Percentiles rank a stretch among this genome's conserved stretches.
Conservation (phyloP, 2,797 vertebrate genomes). For the Xenentodon cancila region DNA sequence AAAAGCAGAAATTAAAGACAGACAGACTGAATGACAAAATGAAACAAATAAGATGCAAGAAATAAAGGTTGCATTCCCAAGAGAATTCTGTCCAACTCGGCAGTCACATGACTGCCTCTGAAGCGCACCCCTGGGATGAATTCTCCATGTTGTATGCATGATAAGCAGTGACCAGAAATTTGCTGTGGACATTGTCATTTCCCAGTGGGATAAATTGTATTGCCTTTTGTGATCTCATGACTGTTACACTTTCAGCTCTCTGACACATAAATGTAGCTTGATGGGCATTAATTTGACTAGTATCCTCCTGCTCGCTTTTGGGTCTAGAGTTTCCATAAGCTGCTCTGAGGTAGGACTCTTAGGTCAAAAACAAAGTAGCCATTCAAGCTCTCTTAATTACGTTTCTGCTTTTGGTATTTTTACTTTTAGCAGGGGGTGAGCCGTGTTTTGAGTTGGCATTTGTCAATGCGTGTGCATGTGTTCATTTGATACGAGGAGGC, state of each 20-base stretch:
- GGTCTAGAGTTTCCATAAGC: background rate
- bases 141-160: background rate
- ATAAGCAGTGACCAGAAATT: background rate
- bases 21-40: too few relatives aligned
- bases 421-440: conserved; percentile 1
- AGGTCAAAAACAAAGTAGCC: background rate
- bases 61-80: background rate
- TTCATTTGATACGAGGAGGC: conserved; percentile 15
- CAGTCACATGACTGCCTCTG: background rate
- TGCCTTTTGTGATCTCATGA: background rate
- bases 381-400: conserved; percentile 18
- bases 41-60: too few relatives aligned
- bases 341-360: background rate
- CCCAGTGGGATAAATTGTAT: background rate
- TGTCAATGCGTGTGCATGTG: conserved; percentile 15
- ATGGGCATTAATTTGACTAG: background rate
- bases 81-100: background rate
- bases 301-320: background rate
- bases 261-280: background rate
- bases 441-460: background rate
- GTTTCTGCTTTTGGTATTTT: conserved; percentile 2
- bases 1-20: too few relatives aligned
- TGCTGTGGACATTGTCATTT: background rate
- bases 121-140: background rate
- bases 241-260: background rate